phyloP scores from a whole-genome alignment of 1,140 invertebrate genomes.

The Camponotus pennsylvanicus region DNA sequence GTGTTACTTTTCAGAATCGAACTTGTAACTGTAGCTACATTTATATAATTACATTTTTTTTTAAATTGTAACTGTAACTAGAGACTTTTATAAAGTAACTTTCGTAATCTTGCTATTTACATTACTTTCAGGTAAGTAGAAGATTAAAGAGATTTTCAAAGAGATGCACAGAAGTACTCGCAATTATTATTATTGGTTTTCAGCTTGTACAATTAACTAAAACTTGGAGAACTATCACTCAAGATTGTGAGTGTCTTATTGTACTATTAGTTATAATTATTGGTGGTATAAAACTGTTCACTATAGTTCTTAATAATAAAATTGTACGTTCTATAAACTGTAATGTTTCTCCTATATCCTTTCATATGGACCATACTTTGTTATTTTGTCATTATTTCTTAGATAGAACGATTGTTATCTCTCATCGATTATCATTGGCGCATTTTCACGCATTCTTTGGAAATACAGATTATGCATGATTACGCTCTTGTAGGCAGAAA shows the following conservation, averaged over 20 bases:
- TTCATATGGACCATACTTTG: not conserved
- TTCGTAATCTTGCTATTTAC: not conserved
- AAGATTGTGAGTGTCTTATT: slow-evolving; percentile 27
- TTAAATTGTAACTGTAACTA: too few relatives aligned
- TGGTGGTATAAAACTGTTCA: not conserved
- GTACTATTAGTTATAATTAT: not conserved
- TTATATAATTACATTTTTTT: too few relatives aligned
- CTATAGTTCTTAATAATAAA: slow-evolving; percentile 11
- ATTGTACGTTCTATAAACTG: not conserved
- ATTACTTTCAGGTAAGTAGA: slow-evolving; percentile 13
- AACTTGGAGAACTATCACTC: slow-evolving; percentile 2
- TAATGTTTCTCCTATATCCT: too few relatives aligned
- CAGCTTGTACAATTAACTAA: slow-evolving; percentile 4
- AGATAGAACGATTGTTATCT: slow-evolving; percentile 1
- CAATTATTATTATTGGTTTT: slow-evolving; percentile 32
- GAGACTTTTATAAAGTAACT: too few relatives aligned
- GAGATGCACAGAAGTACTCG: not conserved
- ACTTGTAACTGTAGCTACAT: too few relatives aligned
- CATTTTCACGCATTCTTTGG: slow-evolving; percentile 26
- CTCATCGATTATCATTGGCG: slow-evolving; percentile 36
- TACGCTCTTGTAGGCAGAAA: slow-evolving; percentile 20
- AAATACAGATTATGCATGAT: slow-evolving; percentile 24
- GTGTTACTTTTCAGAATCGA: too few relatives aligned
- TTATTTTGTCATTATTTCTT: not conserved
- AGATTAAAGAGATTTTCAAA: not conserved